Evolutionary conservation across 2,888 invertebrate genomes (phyloP).

Genomic region (Sepiola atlantica): DNA sequence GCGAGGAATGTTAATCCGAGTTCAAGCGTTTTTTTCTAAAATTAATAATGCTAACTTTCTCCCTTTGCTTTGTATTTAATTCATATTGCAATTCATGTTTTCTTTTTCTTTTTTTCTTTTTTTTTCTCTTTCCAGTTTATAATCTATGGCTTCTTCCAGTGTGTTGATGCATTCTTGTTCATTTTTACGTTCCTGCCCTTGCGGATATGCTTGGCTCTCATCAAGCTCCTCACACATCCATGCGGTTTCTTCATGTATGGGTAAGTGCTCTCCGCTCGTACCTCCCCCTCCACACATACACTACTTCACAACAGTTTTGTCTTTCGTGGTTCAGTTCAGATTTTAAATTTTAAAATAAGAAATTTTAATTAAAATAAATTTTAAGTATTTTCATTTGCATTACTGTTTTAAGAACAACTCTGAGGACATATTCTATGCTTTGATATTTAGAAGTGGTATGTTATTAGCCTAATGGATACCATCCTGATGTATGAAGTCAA

Average conservation of each 20-base stretch:
- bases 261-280: slow-evolving; percentile 48
- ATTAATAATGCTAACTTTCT: no score
- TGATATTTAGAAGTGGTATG: no score
- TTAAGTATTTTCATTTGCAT: no score
- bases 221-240: slow-evolving; percentile 80
- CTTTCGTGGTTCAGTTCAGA: neutral
- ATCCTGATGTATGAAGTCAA: no score
- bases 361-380: no score
- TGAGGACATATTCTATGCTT: no score
- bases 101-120: neutral
- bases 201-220: slow-evolving; percentile 89
- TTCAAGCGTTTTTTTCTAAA: no score
- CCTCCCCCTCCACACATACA: neutral
- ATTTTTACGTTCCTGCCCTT: slow-evolving; percentile 97
- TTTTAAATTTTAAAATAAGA: no score
- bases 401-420: no score
- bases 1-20: no score
- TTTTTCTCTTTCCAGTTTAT: slow-evolving; percentile 71
- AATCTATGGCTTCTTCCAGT: slow-evolving; percentile 78
- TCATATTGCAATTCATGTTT: neutral
- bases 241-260: slow-evolving; percentile 61
- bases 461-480: no score
- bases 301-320: neutral
- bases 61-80: no score
- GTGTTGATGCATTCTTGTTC: slow-evolving; percentile 97